phyloP scores from a whole-genome alignment of 2,888 invertebrate genomes.

The Congeria kusceri region DNA sequence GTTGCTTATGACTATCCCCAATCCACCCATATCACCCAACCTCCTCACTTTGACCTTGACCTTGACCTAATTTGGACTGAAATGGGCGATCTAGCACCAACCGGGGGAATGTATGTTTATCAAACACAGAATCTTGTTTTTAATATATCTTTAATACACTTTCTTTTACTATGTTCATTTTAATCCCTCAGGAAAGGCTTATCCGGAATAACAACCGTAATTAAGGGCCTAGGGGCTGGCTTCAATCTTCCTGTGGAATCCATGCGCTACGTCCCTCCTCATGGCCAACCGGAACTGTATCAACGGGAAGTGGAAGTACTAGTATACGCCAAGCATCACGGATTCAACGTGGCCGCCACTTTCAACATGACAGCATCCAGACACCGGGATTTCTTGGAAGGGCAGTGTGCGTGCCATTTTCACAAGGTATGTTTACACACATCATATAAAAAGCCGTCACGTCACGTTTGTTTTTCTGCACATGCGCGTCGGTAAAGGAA shows the following conservation, averaged over 20 bases:
- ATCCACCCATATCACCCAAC: too few species aligned
- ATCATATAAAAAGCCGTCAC: too few species aligned
- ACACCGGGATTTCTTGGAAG: slow-evolving; percentile 86
- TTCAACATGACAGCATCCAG: slow-evolving; percentile 86
- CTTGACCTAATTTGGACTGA: too few species aligned
- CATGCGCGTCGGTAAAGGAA: too few species aligned
- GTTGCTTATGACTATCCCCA: too few species aligned
- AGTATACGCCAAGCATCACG: slow-evolving; percentile 82
- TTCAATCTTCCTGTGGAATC: slow-evolving; percentile 86
- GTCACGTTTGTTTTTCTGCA: too few species aligned
- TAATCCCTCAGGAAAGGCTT: slow-evolving; percentile 84
- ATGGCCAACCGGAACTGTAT: slow-evolving; percentile 81
- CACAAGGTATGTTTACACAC: slow-evolving; percentile 86
- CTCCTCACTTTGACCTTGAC: too few species aligned
- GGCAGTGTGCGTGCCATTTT: slow-evolving; percentile 87
- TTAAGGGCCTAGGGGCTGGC: slow-evolving; percentile 86
- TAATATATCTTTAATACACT: too few species aligned
- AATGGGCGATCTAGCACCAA: too few species aligned
- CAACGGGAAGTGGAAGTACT: slow-evolving; percentile 83
- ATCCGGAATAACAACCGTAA: slow-evolving; percentile 84
- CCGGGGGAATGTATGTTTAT: too few species aligned
- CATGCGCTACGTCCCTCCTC: slow-evolving; percentile 81
- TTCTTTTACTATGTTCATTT: neutral
- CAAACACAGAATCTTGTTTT: too few species aligned
- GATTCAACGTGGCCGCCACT: slow-evolving; percentile 86